Percentiles rank a stretch among this genome's conserved stretches.
These are phyloP conservation scores for Hipposideros larvatus DNA, from an alignment of 2,797 vertebrate species.

Conservation along the genomic window DNA sequence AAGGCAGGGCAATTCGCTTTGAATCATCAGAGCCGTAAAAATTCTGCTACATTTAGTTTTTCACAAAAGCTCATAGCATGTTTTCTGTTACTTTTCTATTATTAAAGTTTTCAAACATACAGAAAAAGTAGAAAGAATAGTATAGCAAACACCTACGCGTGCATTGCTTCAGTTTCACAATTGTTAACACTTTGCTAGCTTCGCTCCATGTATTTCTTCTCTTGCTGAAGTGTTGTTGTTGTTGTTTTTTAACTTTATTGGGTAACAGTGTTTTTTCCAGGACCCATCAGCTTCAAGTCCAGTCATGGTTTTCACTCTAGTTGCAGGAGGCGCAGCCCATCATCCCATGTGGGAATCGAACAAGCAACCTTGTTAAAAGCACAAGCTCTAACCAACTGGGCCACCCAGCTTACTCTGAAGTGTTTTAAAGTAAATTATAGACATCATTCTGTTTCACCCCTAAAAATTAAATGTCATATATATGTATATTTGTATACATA, in stretches of 20 bases:
- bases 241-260: too few species aligned
- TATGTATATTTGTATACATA: background rate
- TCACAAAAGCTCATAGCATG: background rate
- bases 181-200: background rate
- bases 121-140: background rate
- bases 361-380: too few species aligned
- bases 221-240: background rate
- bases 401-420: background rate
- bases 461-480: background rate
- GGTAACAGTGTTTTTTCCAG: too few species aligned
- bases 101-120: background rate
- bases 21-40: background rate
- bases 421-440: background rate
- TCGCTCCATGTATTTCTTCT: background rate
- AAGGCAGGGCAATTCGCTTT: background rate
- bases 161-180: background rate
- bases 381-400: too few species aligned
- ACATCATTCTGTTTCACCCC: background rate
- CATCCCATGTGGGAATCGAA: too few species aligned
- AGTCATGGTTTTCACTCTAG: too few species aligned
- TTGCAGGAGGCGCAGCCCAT: too few species aligned
- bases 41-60: too few species aligned
- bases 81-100: background rate
- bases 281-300: too few species aligned
- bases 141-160: background rate